These are phyloP conservation scores for Phyllotreta cruciferae DNA, from an alignment of 2,888 invertebrate genomes.

Conservation along the genomic window DNA sequence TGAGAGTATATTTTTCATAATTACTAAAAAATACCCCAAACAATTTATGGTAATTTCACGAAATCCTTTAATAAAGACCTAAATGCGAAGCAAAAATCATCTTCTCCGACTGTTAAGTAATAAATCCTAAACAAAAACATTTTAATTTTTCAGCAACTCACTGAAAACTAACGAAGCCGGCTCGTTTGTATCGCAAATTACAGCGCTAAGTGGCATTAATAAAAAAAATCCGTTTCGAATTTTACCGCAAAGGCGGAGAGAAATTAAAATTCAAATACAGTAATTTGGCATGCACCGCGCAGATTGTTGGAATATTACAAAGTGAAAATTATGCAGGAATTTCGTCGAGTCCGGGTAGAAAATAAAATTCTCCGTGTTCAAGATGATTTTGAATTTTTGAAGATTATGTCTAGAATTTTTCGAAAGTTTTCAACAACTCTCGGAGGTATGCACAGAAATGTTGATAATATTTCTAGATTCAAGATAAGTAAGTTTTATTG, in stretches of 20 bases:
- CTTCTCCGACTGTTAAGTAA: too few species aligned
- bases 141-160: constrained; percentile 8
- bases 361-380: constrained; percentile 6
- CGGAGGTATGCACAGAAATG: not conserved
- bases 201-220: constrained; percentile 31
- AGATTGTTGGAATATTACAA: constrained; percentile 30
- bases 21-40: too few species aligned
- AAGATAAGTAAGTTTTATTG: too few species aligned
- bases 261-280: constrained; percentile 34
- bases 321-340: constrained; percentile 27
- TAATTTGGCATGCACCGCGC: constrained; percentile 32
- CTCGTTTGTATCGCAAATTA: constrained; percentile 19
- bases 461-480: too few species aligned
- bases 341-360: constrained; percentile 8
- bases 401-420: not conserved
- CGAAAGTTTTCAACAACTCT: constrained; percentile 1
- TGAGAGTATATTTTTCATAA: too few species aligned
- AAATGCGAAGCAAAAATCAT: too few species aligned
- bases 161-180: constrained; percentile 16
- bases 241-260: constrained; percentile 28
- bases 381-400: constrained; percentile 11
- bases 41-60: too few species aligned
- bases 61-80: too few species aligned
- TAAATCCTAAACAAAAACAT: not conserved
- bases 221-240: constrained; percentile 22